Conservation (phyloP, 2,888 invertebrate genomes). For the Bruchidius siliquastri region DNA sequence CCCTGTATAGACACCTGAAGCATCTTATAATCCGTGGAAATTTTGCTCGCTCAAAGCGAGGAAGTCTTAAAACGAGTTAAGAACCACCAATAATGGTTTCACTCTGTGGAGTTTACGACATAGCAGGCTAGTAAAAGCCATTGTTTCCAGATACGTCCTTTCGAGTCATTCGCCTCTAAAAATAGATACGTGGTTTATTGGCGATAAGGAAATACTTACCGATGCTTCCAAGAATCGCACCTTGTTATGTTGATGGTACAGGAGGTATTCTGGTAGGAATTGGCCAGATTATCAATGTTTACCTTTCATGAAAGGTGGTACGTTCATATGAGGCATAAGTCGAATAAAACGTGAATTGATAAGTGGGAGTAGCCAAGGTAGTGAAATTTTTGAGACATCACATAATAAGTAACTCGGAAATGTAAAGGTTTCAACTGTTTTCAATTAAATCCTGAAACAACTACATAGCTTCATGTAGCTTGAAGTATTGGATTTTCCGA, state of each 20-base stretch:
- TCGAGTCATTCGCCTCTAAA: background rate
- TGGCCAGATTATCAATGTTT: too few relatives aligned
- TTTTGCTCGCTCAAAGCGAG: background rate
- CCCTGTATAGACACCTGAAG: background rate
- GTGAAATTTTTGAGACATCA: too few relatives aligned
- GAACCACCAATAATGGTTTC: background rate
- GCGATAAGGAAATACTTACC: background rate
- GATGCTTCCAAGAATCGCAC: background rate
- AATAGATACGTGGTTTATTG: background rate
- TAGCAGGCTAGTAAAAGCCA: background rate
- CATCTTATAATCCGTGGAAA: background rate
- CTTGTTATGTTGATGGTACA: background rate
- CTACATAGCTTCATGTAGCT: too few relatives aligned
- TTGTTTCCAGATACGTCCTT: background rate
- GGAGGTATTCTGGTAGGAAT: too few relatives aligned
- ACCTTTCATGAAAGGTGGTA: too few relatives aligned
- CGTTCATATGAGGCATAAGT: too few relatives aligned
- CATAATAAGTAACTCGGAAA: too few relatives aligned
- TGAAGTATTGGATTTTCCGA: too few relatives aligned
- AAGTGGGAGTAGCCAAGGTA: too few relatives aligned
- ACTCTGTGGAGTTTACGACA: background rate
- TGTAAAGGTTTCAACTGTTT: too few relatives aligned
- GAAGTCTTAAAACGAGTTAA: background rate
- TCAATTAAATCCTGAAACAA: too few relatives aligned
- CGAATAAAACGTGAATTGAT: too few relatives aligned